A percentile compares a stretch with the other conserved stretches of the same genome.
Evolutionary conservation across 1,140 invertebrate species (phyloP).

Genomic region (Chelonus insularis): DNA sequence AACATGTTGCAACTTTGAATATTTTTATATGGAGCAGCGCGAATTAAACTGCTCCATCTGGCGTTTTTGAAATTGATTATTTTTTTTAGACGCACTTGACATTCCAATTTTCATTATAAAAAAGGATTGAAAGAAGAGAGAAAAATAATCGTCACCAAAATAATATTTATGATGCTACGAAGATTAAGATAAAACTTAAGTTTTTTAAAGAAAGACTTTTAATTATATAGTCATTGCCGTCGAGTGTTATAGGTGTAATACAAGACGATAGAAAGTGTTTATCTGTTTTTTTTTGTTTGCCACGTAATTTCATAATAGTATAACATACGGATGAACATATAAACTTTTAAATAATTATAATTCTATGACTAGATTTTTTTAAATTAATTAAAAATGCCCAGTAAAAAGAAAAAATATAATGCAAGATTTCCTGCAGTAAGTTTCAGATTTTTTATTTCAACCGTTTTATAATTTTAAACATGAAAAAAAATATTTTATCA

Average conservation of each 20-base stretch:
- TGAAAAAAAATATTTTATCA: constrained; percentile 20
- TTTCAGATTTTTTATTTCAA: constrained; percentile 46
- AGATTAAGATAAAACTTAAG: no score
- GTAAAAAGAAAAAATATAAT: constrained; percentile 97
- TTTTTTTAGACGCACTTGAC: background rate
- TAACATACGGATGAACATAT: background rate
- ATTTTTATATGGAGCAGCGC: background rate
- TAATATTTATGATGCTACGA: no score
- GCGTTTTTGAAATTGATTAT: background rate
- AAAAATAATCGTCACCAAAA: no score
- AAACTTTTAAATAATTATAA: background rate
- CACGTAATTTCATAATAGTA: constrained; percentile 2
- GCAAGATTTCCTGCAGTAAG: constrained; percentile 93
- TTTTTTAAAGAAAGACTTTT: no score
- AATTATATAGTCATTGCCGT: no score
- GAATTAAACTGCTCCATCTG: background rate
- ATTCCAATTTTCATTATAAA: background rate
- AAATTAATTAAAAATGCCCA: constrained; percentile 70
- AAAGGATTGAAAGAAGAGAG: no score
- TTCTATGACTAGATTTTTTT: constrained; percentile 1
- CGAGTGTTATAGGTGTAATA: background rate
- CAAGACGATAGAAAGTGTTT: background rate
- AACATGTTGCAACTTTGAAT: background rate
- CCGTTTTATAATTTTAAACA: constrained; percentile 51
- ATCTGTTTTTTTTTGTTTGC: background rate